Conservation (phyloP, 2,888 invertebrate genomes). For the Lingula anatina region DNA sequence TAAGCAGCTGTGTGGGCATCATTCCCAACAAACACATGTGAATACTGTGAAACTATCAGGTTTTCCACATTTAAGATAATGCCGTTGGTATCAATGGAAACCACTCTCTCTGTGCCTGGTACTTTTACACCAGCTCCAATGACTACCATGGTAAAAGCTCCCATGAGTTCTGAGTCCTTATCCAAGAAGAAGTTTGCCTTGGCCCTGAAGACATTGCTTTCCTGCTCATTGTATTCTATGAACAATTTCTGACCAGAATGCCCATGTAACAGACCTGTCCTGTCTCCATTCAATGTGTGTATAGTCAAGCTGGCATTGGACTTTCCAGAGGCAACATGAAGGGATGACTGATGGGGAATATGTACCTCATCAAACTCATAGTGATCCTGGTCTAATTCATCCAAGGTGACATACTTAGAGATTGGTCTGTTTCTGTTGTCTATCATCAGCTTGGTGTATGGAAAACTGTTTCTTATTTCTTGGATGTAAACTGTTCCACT, state of each 20-base stretch:
- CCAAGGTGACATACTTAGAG: slow-evolving; percentile 23
- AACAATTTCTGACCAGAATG: slow-evolving; percentile 18
- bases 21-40: slow-evolving; percentile 17
- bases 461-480: slow-evolving; percentile 16
- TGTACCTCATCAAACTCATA: slow-evolving; percentile 30
- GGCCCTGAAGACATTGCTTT: slow-evolving; percentile 21
- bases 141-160: slow-evolving; percentile 22
- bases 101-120: background rate
- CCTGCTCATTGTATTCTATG: slow-evolving; percentile 19
- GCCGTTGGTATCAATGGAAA: slow-evolving; percentile 20
- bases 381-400: slow-evolving; percentile 13
- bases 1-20: slow-evolving; percentile 22
- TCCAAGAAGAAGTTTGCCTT: slow-evolving; percentile 27
- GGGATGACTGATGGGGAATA: slow-evolving; percentile 19
- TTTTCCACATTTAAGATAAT: slow-evolving; percentile 23
- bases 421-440: slow-evolving; percentile 22
- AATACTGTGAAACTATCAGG: slow-evolving; percentile 21
- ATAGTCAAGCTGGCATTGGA: slow-evolving; percentile 15
- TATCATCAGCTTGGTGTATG: slow-evolving; percentile 19
- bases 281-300: slow-evolving; percentile 19
- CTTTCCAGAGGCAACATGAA: slow-evolving; percentile 17
- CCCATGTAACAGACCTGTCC: slow-evolving; percentile 23
- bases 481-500: slow-evolving; percentile 29
- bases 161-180: slow-evolving; percentile 16
- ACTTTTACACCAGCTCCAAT: slow-evolving; percentile 25